A percentile compares a stretch with the other conserved stretches of the same genome.
phyloP scores from a whole-genome alignment of 2,797 vertebrate genomes.

The Diplodus sargus region DNA sequence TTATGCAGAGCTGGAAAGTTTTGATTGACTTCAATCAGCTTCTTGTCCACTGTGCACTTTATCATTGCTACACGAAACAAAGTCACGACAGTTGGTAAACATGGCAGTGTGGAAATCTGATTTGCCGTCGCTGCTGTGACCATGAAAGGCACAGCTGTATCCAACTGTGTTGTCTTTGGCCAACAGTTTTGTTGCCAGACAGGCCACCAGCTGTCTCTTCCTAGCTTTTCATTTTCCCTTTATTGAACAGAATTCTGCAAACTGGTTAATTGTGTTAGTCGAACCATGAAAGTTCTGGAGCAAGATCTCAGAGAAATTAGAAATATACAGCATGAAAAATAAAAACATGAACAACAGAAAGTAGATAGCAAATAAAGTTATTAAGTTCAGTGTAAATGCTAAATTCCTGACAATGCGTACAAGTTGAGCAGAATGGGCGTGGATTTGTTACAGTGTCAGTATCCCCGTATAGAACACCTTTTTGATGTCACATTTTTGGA shows the following conservation, averaged over 20 bases:
- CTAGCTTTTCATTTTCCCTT: conserved; percentile 36
- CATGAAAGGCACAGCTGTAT: conserved; percentile 53
- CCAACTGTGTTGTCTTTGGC: conserved; percentile 30
- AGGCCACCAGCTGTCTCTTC: conserved; percentile 10
- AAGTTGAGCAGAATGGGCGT: background rate
- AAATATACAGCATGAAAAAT: too few species aligned
- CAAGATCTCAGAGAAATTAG: background rate
- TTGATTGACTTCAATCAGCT: background rate
- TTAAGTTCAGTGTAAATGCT: background rate
- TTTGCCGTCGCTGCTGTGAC: conserved; percentile 46
- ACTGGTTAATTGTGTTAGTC: conserved; percentile 24
- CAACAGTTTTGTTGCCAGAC: conserved; percentile 45
- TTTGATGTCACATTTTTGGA: background rate
- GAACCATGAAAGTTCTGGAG: conserved; percentile 32
- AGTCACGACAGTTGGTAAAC: conserved; percentile 50
- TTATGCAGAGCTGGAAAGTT: background rate
- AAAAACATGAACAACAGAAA: background rate
- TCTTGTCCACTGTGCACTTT: conserved; percentile 7
- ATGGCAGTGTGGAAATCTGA: conserved; percentile 54
- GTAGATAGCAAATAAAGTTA: background rate
- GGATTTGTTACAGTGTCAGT: conserved; percentile 3
- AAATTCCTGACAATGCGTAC: background rate
- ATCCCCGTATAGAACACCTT: background rate
- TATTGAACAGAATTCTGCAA: conserved; percentile 29
- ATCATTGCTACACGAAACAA: conserved; percentile 18